Evolutionary conservation across 2,113 vertebrate species (phyloP).

Genomic region (Suricata suricatta): DNA sequence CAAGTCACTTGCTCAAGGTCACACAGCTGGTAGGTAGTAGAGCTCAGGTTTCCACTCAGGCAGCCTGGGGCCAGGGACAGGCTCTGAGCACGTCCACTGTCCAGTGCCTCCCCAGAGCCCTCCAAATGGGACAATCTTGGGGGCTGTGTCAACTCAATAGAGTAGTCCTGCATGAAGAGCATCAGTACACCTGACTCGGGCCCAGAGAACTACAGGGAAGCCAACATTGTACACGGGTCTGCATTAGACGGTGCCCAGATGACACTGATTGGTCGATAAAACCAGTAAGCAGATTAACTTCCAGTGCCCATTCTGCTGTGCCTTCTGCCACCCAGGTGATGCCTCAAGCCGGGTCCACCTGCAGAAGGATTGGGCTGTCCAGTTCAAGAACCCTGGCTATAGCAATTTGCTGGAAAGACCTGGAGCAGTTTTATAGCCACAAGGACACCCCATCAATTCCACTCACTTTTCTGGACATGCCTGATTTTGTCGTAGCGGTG

Average conservation of each 20-base stretch:
- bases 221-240: neutral
- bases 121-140: neutral
- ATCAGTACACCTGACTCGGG: neutral
- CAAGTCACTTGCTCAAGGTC: neutral
- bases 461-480: slow-evolving; percentile 47
- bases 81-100: neutral
- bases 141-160: neutral
- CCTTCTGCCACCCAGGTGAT: neutral
- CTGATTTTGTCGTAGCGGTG: slow-evolving; percentile 61
- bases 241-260: neutral
- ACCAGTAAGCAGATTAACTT: neutral
- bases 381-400: slow-evolving; percentile 34
- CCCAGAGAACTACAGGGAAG: slow-evolving; percentile 28
- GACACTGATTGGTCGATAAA: neutral
- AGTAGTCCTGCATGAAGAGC: neutral
- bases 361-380: slow-evolving; percentile 30
- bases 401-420: slow-evolving; percentile 70
- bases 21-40: neutral
- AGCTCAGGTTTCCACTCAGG: neutral
- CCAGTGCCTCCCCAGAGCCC: neutral
- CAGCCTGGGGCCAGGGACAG: neutral
- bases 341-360: neutral
- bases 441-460: slow-evolving; percentile 57
- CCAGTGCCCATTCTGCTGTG: neutral
- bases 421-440: slow-evolving; percentile 41